These are phyloP conservation scores for Andrena dorsata DNA, from an alignment of 2,888 invertebrate species.

Conservation along the genomic window DNA sequence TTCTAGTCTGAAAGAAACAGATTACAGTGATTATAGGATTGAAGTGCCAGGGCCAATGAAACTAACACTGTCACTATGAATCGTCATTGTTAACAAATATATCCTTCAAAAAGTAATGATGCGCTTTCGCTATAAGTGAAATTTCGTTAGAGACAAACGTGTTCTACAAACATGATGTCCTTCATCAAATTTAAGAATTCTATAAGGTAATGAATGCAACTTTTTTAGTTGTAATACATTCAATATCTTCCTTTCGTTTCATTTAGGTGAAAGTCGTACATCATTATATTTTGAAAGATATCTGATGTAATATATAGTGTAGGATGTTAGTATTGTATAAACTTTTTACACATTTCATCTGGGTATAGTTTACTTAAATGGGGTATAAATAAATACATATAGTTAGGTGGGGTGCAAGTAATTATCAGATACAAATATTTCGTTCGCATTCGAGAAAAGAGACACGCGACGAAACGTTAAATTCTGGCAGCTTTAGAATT, in stretches of 20 bases:
- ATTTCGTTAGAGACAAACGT: background rate
- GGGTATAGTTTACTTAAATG: conserved; percentile 53
- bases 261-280: conserved; percentile 16
- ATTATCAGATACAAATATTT: conserved; percentile 25
- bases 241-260: conserved; percentile 2
- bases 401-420: conserved; percentile 31
- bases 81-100: conserved; percentile 54
- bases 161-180: background rate
- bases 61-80: conserved; percentile 56
- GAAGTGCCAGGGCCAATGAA: conserved; percentile 58
- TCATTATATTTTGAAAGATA: conserved; percentile 56
- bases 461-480: conserved; percentile 18
- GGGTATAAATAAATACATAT: conserved; percentile 28
- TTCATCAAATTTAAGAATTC: background rate
- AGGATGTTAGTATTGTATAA: conserved; percentile 61
- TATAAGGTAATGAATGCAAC: background rate
- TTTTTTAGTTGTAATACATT: background rate
- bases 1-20: conserved; percentile 60
- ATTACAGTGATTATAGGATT: conserved; percentile 51
- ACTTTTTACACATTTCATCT: conserved; percentile 61
- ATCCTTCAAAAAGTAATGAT: conserved; percentile 57
- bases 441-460: conserved; percentile 9
- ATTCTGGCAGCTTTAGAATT: conserved; percentile 36
- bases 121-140: background rate
- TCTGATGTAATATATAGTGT: conserved; percentile 50